Conservation (phyloP, 2,797 vertebrate species). For the Sebastes hopkinsi region DNA sequence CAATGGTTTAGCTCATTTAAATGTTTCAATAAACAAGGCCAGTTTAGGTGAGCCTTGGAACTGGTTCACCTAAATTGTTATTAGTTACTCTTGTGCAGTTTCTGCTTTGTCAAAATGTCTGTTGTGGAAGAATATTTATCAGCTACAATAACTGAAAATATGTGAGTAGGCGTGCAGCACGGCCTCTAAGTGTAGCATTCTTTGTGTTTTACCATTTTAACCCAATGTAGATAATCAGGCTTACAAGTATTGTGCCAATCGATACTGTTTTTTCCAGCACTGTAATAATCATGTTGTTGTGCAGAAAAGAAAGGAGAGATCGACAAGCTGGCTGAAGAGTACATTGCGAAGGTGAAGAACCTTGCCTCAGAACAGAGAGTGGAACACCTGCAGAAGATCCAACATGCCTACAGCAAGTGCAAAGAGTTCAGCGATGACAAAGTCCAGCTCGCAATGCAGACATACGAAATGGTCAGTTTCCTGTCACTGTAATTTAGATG, state of each 20-base stretch:
- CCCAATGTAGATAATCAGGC: neutral
- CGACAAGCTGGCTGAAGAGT: slow-evolving; percentile 92
- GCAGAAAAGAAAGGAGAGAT: slow-evolving; percentile 98
- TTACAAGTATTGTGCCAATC: neutral
- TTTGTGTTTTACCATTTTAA: neutral
- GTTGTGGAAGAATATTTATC: neutral
- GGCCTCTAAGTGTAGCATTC: slow-evolving; percentile 39
- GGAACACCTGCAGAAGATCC: slow-evolving; percentile 94
- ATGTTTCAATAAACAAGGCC: neutral
- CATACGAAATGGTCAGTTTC: slow-evolving; percentile 94
- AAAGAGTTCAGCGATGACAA: slow-evolving; percentile 98
- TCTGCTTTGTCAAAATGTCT: neutral
- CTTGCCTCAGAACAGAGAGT: slow-evolving; percentile 89
- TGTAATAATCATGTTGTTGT: slow-evolving; percentile 11
- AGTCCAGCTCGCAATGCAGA: slow-evolving; percentile 99
- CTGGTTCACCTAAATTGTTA: neutral
- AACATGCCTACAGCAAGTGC: slow-evolving; percentile 93
- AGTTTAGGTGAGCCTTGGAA: neutral
- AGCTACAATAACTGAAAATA: neutral
- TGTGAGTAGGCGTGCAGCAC: slow-evolving; percentile 66
- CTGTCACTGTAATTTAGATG: neutral
- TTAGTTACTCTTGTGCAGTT: neutral
- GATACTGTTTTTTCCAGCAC: neutral
- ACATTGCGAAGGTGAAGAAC: slow-evolving; percentile 89
- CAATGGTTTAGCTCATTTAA: neutral